Conservation (phyloP, 2,888 invertebrate species). For the Hirtodrosophila alboralis region DNA sequence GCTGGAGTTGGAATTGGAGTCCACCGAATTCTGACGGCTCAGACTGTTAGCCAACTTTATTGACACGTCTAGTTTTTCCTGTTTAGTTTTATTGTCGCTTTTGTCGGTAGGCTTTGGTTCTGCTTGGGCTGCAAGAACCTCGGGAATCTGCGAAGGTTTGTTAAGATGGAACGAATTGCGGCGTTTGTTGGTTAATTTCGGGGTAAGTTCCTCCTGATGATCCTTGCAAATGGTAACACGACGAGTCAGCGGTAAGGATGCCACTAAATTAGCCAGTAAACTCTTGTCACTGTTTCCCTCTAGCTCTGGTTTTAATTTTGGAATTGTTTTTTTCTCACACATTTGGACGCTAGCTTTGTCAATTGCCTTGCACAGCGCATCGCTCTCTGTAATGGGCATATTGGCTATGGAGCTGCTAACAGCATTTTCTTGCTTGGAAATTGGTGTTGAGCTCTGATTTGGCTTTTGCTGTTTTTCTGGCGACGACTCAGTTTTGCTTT, state of each 20-base stretch:
- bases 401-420: not conserved
- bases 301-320: constrained; percentile 22
- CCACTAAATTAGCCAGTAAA: no score
- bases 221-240: constrained; percentile 29
- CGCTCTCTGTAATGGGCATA: constrained; percentile 29
- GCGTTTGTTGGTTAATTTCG: constrained; percentile 5
- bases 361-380: constrained; percentile 49
- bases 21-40: constrained; percentile 29
- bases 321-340: constrained; percentile 27
- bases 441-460: not conserved
- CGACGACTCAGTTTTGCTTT: no score
- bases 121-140: not conserved
- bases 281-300: not conserved
- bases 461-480: no score
- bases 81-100: not conserved
- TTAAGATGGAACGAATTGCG: constrained; percentile 27
- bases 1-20: constrained; percentile 32
- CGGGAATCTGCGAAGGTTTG: constrained; percentile 16
- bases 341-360: constrained; percentile 35
- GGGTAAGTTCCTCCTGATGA: not conserved
- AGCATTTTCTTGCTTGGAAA: not conserved
- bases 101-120: constrained; percentile 3
- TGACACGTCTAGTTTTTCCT: not conserved
- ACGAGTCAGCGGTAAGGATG: constrained; percentile 4
- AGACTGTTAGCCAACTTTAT: constrained; percentile 2